Conservation (phyloP, 2,888 invertebrate genomes). For the Fragum whitleyi region DNA sequence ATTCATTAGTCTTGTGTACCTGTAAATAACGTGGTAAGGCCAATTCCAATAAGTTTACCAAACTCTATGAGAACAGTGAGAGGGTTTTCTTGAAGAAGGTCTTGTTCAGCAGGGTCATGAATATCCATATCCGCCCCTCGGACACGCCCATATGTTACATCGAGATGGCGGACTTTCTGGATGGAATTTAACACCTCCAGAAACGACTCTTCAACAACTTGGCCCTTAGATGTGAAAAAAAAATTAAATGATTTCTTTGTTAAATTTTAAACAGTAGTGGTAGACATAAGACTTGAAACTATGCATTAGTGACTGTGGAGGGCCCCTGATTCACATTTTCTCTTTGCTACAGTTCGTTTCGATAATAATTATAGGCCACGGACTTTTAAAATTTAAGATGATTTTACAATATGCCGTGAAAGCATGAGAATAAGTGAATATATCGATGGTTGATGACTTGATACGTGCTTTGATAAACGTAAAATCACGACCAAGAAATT, state of each 20-base stretch:
- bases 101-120: slow-evolving; percentile 66
- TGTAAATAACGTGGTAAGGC: slow-evolving; percentile 71
- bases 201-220: slow-evolving; percentile 69
- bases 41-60: slow-evolving; percentile 67
- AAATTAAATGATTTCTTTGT: not conserved
- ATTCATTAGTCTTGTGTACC: no score
- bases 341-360: no score
- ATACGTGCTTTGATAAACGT: no score
- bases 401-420: no score
- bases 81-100: slow-evolving; percentile 72
- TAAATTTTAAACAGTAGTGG: not conserved
- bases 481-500: no score
- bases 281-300: not conserved
- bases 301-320: no score
- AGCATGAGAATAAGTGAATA: no score
- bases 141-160: slow-evolving; percentile 70
- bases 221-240: slow-evolving; percentile 58
- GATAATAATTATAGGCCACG: no score
- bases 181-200: slow-evolving; percentile 58
- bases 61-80: slow-evolving; percentile 73
- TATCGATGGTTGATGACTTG: no score
- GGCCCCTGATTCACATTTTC: no score
- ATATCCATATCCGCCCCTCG: slow-evolving; percentile 63
- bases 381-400: no score
- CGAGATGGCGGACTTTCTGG: slow-evolving; percentile 52